phyloP scores from a whole-genome alignment of 2,888 invertebrate species.

The Hylaea fasciaria region DNA sequence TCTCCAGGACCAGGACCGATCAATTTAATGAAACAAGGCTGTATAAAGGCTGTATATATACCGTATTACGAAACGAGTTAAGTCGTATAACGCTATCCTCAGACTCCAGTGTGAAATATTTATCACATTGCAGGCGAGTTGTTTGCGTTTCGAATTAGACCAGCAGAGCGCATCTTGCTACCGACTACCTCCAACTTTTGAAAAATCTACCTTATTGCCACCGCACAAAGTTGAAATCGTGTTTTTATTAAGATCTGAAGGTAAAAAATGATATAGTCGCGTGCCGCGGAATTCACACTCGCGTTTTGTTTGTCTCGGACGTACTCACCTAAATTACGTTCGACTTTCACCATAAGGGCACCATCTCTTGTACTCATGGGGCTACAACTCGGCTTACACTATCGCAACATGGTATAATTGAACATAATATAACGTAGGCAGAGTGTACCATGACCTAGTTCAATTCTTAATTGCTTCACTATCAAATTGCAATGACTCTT shows the following conservation, averaged over 20 bases:
- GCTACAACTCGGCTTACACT: slow-evolving; percentile 32
- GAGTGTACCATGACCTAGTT: slow-evolving; percentile 14
- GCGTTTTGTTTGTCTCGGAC: slow-evolving; percentile 63
- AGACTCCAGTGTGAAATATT: slow-evolving; percentile 53
- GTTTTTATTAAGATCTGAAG: slow-evolving; percentile 42
- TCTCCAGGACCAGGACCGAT: slow-evolving; percentile 16
- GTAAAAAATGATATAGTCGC: slow-evolving; percentile 61
- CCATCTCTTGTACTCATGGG: slow-evolving; percentile 52
- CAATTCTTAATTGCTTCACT: slow-evolving; percentile 6
- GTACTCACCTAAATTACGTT: slow-evolving; percentile 69
- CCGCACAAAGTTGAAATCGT: slow-evolving; percentile 51
- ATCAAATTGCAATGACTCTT: slow-evolving; percentile 14
- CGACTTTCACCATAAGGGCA: slow-evolving; percentile 79
- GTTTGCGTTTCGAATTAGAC: slow-evolving; percentile 63
- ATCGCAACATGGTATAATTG: slow-evolving; percentile 15
- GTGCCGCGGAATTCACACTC: slow-evolving; percentile 52
- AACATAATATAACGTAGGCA: slow-evolving; percentile 4
- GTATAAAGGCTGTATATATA: too few species aligned
- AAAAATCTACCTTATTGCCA: slow-evolving; percentile 50
- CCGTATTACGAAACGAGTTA: slow-evolving; percentile 37
- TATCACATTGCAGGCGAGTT: slow-evolving; percentile 55
- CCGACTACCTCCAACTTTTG: slow-evolving; percentile 43
- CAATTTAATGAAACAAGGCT: slow-evolving; percentile 28
- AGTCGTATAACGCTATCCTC: slow-evolving; percentile 43
- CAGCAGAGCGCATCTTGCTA: slow-evolving; percentile 51